Evolutionary conservation across 2,113 vertebrate species (phyloP), one percentile per base, ranked within the genome.

Genomic region (Seriola dumerili): DNA sequence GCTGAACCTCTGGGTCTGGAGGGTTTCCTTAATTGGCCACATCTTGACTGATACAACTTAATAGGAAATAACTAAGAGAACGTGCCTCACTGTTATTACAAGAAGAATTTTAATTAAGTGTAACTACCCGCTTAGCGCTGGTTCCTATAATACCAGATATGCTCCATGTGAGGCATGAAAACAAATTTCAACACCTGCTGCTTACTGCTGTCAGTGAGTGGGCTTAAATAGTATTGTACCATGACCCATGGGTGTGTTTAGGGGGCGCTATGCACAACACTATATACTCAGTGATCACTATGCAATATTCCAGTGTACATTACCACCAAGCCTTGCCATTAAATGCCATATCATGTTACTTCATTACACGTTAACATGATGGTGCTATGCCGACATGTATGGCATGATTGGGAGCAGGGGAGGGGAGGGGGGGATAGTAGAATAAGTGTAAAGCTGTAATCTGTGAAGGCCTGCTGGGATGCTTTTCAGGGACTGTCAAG

Each of bases 71-170:
- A 61, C 50, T 21, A 86, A 2, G 11, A 65, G 55, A 76, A 83
- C 29, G 38, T 34, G 64, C 70, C 78, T 50, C 32, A 1, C 13
- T 78, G 66, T 64, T 59, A 83, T 88, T 77, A 85, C 25, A 57
- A 19, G 44, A 71, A 69, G 83, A 82, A 93, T 90, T 85, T 91
- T 90, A 86, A 93, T 85, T 69, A 85, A 71, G 71, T 3, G 8
- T 72, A 90, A 88, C 12, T 42, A 13, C 34, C 75, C 8, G 64
- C 58, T 85, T 72, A 80, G 36, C 25, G 6, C 68, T 8, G 4
- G n/a, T 62, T 70, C 13, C 40, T 52, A 34, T 65, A 50, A 76
- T 42, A 81, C 68, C 76, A 73, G 48, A 80, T 52, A 38, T 23
- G 57, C 72, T 48, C 25, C 9, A 57, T 40, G 57, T 67, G 38